Evolutionary conservation across 2,113 vertebrate species (phyloP), one percentile per base, ranked within the genome.

Genomic region (Bagarius yarrelli): DNA sequence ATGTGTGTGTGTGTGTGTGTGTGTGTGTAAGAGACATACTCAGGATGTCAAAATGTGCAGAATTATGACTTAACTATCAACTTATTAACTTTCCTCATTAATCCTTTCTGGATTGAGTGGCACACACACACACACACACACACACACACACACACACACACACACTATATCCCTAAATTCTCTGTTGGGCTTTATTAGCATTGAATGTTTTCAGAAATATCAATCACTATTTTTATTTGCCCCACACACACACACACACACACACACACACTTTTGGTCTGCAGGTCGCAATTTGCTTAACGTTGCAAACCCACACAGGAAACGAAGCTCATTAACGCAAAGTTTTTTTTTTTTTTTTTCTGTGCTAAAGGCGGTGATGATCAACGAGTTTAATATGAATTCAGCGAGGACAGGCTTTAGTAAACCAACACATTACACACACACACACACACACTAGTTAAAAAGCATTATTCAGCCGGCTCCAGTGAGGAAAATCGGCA

Each of bases 201-300:
- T 27, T 81, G 79, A 81, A 55, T 44, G 3, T 73, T 64, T 70
- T 74, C 70, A 40, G 59, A 67, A 83, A 73, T 55, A 71, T 32
- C 81, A 64, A 50, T 57, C 60, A 59, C 50, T 52, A 30, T 66
- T 47, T 69, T 75, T 13, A 21, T 59, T 53, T 67, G 32, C 32
- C n/a, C 8, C 69, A 55, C 61, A 56, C 30, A 34, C 52, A 32
- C 23, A 55, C 34, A 72, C 67, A 50, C 50, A 64, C 4, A 55
- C 57, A 19, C 56, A 56, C 50, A 73, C 67, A 83, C 64, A 40
- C 75, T 78, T n/a, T 32, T 25, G 79, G 83, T 88, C 70, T 53
- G 44, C 52, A n/a, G 59, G 75, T 63, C 52, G 78, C 85, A 85
- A 76, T 83, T 80, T 84, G 75, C 55, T 71, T 67, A 70, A 86